Base-by-base conservation (phyloP, 2,888 invertebrate species). In the Autographa gamma region DNA sequence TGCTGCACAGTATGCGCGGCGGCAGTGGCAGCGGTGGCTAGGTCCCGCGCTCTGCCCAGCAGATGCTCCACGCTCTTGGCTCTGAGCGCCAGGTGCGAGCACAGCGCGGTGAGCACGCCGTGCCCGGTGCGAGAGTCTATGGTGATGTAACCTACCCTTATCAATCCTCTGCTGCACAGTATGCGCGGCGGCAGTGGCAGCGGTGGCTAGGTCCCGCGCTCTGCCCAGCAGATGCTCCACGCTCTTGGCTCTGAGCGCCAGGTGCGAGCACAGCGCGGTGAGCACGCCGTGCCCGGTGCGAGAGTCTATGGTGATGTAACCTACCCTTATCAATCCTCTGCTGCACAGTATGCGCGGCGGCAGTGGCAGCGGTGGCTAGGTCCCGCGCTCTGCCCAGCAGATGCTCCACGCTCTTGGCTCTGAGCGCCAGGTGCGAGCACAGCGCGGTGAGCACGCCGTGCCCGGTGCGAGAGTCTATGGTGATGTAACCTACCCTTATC, bases 311-410 rank as follows among this genome's bases (percentile, higher is more conserved):
- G n/a, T n/a, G n/a, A n/a, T n/a, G 5, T 3, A n/a, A 3, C 11
- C 1, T 52, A 93, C 94, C 94, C 85, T 85, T 89, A 0, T 92
- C 89, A 0, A 93, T 87, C 73, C 91, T 85, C 62, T 88, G 88
- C 13, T 79, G 82, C 1, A 88, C 74, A 0, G 72, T 60, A 1
- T 84, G 82, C 0, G 85, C 81, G 0, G 90, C 87, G 0, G 56
- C 25, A 0, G 31, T 38, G 2, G 81, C 66, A 0, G 93, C 90
- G 0, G 63, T 61, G 0, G 82, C 56, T 5, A 94, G 85, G 76
- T 94, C 93, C 31, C 85, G 76, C 0, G 91, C 92, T 0, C 93
- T 77, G 11, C 74, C 71, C 74, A 93, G 70, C 52, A 92, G 74
- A 13, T 91, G 93, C 38, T 93, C 91, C 0, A 83, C 73, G 52